phyloP scores from a whole-genome alignment of 2,113 vertebrate species.

The Mellivora capensis region DNA sequence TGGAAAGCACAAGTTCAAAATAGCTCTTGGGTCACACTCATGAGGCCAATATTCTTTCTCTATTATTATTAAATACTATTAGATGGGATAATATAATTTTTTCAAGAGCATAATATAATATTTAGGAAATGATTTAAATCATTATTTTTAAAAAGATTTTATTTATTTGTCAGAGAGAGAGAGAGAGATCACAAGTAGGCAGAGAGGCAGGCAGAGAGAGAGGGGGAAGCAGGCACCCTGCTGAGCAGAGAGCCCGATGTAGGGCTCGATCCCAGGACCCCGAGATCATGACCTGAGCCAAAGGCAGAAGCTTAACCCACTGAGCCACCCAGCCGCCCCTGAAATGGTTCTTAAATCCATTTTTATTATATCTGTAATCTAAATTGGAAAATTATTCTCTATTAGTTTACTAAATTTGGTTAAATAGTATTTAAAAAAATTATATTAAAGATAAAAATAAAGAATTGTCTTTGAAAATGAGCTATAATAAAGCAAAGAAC shows the following conservation, averaged over 20 bases:
- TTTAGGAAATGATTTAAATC: conserved; percentile 16
- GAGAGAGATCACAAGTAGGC: too few relatives aligned
- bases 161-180: too few relatives aligned
- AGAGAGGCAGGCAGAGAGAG: too few relatives aligned
- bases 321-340: too few relatives aligned
- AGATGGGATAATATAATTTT: neutral
- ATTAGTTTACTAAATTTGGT: neutral
- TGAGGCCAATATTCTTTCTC: neutral
- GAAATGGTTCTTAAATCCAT: neutral
- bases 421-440: neutral
- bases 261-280: too few relatives aligned
- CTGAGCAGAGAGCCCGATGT: too few relatives aligned
- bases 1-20: neutral
- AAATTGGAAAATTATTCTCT: neutral
- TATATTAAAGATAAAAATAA: conserved; percentile 18
- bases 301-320: too few relatives aligned
- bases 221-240: too few relatives aligned
- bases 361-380: neutral
- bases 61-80: neutral
- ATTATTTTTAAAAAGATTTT: neutral
- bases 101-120: neutral
- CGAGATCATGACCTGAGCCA: too few relatives aligned
- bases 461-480: neutral
- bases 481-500: neutral
- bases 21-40: neutral